Evolutionary conservation across 2,888 invertebrate species (phyloP), one percentile per base, ranked within the genome.

Genomic region (Drosophila lutescens): DNA sequence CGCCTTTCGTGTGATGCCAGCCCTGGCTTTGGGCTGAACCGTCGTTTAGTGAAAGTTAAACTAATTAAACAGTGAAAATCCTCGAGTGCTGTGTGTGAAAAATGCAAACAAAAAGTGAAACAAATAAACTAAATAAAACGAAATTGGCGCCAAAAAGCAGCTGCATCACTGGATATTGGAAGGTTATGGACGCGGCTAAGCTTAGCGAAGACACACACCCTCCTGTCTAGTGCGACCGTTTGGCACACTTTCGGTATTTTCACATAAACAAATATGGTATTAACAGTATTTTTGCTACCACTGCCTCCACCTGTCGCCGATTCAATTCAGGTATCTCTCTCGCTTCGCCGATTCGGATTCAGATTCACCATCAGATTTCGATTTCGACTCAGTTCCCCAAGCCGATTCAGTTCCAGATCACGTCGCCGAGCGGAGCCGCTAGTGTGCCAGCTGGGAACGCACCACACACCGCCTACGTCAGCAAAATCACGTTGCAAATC

Each of bases 361-460:
- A 30, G 30, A 30, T 30, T 30, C 8, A 30, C 26, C 0, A 26
- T 6, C 26, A 26, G 26, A 26, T 23, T 20, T 23, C 23, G 23
- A 23, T 26, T 26, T 26, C 1, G 30, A 30, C 1, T 30, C 30
- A 8, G 30, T 30, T 30, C 30, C 30, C n/a, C n/a, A n/a, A 0
- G 8, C 26, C 58, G 40, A 56, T 59, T 59, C 59, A 59, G 56
- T 55, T 59, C 55, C 58, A 59, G 40, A 55, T 55, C 55, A 57
- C 23, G 38, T 30, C 54, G 54, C 55, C 53, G 38, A n/a, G n/a
- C n/a, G n/a, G 26, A 47, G 10, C 54, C 38, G 26, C 36, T 32
- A 58, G 47, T 30, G 30, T 30, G 30, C 47, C 47, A 30, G 30
- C 30, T 30, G 30, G 20, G 20, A 50, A 13, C 20, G 8, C 20